phyloP scores from a whole-genome alignment of 2,888 invertebrate species.

The Neria commutata region DNA sequence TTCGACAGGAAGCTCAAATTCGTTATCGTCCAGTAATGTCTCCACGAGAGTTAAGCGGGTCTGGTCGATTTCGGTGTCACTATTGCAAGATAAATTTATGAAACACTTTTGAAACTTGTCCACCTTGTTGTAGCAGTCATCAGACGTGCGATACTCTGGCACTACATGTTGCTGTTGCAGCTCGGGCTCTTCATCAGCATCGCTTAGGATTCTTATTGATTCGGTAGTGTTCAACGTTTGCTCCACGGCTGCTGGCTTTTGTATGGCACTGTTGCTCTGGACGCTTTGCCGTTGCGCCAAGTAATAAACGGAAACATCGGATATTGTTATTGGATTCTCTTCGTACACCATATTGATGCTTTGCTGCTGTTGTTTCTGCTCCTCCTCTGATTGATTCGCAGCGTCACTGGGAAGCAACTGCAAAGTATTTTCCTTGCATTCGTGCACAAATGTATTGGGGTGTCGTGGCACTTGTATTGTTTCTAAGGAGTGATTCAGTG shows the following conservation, averaged over 20 bases:
- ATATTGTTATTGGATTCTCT: slow-evolving; percentile 45
- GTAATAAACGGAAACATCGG: slow-evolving; percentile 44
- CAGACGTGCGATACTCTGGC: not conserved
- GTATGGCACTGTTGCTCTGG: slow-evolving; percentile 19
- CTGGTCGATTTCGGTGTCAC: slow-evolving; percentile 32
- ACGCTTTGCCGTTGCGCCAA: slow-evolving; percentile 20
- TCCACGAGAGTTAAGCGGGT: slow-evolving; percentile 44
- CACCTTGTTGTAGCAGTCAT: not conserved
- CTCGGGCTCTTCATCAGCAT: too few relatives aligned
- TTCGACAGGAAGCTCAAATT: too few relatives aligned
- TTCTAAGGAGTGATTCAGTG: slow-evolving; percentile 6
- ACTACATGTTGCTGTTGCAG: not conserved
- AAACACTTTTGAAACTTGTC: slow-evolving; percentile 14
- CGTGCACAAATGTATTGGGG: too few relatives aligned
- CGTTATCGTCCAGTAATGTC: slow-evolving; percentile 38
- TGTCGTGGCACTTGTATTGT: slow-evolving; percentile 14
- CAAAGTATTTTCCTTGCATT: slow-evolving; percentile 27
- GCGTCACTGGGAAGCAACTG: slow-evolving; percentile 8
- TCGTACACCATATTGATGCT: slow-evolving; percentile 22
- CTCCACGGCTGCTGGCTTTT: slow-evolving; percentile 8
- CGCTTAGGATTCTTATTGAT: too few relatives aligned
- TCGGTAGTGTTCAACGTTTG: not conserved
- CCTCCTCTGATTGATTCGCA: too few relatives aligned
- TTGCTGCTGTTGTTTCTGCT: slow-evolving; percentile 17
- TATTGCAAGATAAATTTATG: slow-evolving; percentile 23